phyloP scores from a whole-genome alignment of 2,113 vertebrate species.

The Chlamydotis undulata region DNA sequence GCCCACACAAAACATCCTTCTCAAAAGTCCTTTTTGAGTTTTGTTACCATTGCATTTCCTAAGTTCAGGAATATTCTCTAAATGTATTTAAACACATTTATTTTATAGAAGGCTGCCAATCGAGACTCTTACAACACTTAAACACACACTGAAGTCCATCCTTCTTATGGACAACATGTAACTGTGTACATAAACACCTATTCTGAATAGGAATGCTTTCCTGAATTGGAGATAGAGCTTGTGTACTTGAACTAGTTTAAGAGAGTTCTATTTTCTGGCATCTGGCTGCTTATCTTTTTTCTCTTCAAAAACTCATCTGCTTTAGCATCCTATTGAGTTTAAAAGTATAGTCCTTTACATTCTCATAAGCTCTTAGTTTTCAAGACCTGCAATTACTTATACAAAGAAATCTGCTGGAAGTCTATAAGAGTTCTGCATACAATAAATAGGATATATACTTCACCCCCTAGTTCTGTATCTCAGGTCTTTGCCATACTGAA shows the following conservation, averaged over 20 bases:
- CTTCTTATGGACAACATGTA: not conserved
- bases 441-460: not conserved
- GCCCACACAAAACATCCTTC: not conserved
- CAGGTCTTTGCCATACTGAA: not conserved
- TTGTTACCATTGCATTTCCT: not conserved
- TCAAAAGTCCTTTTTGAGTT: not conserved
- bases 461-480: not conserved
- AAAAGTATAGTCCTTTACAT: not conserved
- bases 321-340: not conserved
- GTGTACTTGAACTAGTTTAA: not conserved
- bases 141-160: not conserved
- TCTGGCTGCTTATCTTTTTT: not conserved
- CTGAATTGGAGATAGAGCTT: not conserved
- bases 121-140: not conserved
- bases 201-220: not conserved
- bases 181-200: not conserved
- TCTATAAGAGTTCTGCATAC: not conserved
- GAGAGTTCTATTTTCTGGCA: not conserved
- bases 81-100: not conserved
- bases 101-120: not conserved
- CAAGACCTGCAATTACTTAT: not conserved
- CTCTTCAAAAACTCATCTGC: not conserved
- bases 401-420: not conserved
- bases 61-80: not conserved
- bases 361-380: not conserved